A percentile compares a stretch with the other conserved stretches of the same genome.
These are phyloP conservation scores for Heterohyrax brucei DNA, from an alignment of 2,797 vertebrate species.

Conservation along the genomic window DNA sequence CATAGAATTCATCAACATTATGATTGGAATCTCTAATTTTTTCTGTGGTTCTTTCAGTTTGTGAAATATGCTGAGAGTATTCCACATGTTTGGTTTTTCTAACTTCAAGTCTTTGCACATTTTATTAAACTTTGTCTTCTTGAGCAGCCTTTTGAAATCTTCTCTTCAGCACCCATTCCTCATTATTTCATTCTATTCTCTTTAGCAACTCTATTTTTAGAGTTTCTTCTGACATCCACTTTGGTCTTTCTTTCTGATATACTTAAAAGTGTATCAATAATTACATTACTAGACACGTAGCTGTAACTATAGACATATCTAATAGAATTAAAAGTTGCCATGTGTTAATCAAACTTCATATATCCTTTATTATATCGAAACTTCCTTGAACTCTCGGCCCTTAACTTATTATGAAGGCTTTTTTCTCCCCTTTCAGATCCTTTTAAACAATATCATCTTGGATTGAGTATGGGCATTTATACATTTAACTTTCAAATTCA, in stretches of 20 bases:
- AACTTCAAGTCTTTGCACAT: too few species aligned
- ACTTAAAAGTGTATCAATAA: neutral
- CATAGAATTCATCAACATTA: too few species aligned
- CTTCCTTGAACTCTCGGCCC: neutral
- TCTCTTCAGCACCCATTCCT: too few species aligned
- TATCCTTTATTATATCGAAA: neutral
- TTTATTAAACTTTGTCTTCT: too few species aligned
- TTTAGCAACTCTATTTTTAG: too few species aligned
- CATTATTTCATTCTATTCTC: too few species aligned
- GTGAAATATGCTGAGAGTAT: too few species aligned
- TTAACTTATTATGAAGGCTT: neutral
- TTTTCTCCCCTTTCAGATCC: neutral
- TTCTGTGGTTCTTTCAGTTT: too few species aligned
- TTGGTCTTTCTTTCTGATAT: neutral
- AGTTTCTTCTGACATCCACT: too few species aligned
- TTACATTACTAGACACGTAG: neutral
- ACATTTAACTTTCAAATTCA: neutral
- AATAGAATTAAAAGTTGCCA: neutral
- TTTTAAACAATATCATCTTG: neutral
- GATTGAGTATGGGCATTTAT: neutral
- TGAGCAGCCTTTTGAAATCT: too few species aligned
- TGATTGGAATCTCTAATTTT: too few species aligned
- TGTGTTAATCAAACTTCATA: neutral
- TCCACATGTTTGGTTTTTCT: too few species aligned
- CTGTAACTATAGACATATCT: neutral